A percentile compares a stretch with the other conserved stretches of the same genome.
Evolutionary conservation across 1,140 invertebrate genomes (phyloP).

Genomic region (Holcopasites calliopsidis): DNA sequence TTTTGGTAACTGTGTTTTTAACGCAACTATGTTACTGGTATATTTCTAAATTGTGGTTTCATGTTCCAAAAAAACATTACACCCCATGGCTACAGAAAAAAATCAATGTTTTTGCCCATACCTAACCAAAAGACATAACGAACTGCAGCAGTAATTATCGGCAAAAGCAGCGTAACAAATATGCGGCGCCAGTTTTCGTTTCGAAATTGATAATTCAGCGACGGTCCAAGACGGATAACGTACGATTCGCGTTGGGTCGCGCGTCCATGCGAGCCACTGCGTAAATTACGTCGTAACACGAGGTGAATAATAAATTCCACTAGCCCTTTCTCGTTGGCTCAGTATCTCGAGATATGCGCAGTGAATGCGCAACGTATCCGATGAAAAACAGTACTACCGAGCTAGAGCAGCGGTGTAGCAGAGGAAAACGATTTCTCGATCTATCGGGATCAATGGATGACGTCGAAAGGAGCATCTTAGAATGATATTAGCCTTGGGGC

Average conservation of each 20-base stretch:
- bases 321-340: background rate
- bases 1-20: no score
- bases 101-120: no score
- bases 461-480: no score
- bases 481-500: no score
- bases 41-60: no score
- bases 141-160: constrained; percentile 10
- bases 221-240: constrained; percentile 21
- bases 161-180: background rate
- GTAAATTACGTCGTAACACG: constrained; percentile 39
- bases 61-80: no score
- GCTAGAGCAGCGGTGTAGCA: background rate
- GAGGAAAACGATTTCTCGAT: background rate
- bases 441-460: no score
- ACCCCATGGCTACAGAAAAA: no score
- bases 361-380: background rate
- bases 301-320: constrained; percentile 46
- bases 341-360: constrained; percentile 7
- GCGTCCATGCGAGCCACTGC: background rate
- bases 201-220: constrained; percentile 21
- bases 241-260: constrained; percentile 10
- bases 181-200: background rate
- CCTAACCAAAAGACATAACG: no score
- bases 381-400: constrained; percentile 20
- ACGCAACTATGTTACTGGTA: no score